Percentiles rank a stretch among this genome's conserved stretches.
Conservation (phyloP, 1,140 invertebrate genomes). For the Lysiphlebus fabarum region DNA sequence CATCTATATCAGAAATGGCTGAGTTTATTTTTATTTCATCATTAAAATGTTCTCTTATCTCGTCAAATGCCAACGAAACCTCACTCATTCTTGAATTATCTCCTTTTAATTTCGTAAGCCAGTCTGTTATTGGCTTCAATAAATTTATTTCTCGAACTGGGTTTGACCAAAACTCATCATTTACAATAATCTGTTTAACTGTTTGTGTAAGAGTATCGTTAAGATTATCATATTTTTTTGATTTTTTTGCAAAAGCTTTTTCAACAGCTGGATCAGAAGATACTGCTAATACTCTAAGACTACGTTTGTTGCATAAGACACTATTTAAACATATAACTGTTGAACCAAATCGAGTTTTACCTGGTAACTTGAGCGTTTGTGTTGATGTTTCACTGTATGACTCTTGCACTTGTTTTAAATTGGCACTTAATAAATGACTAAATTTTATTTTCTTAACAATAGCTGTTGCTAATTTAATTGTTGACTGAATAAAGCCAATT, state of each 20-base stretch:
- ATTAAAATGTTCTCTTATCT: slow-evolving; percentile 17
- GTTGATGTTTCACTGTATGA: slow-evolving; percentile 10
- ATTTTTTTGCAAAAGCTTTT: not conserved
- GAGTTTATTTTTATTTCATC: slow-evolving; percentile 5
- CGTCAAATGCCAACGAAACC: slow-evolving; percentile 22
- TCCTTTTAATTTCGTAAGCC: slow-evolving; percentile 22
- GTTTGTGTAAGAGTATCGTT: not conserved
- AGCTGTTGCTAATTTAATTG: slow-evolving; percentile 6
- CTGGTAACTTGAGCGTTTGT: slow-evolving; percentile 27
- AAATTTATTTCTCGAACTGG: slow-evolving; percentile 17
- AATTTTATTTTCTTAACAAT: slow-evolving; percentile 28
- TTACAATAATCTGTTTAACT: slow-evolving; percentile 21
- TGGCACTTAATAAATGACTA: slow-evolving; percentile 7
- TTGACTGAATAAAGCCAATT: slow-evolving; percentile 5
- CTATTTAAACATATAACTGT: slow-evolving; percentile 20
- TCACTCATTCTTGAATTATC: slow-evolving; percentile 19
- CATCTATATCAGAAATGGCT: slow-evolving; percentile 8
- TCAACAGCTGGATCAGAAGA: slow-evolving; percentile 1
- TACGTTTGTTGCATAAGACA: slow-evolving; percentile 24
- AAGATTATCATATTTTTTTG: not conserved
- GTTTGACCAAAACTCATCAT: slow-evolving; percentile 24
- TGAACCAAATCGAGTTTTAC: slow-evolving; percentile 25
- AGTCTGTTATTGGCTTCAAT: slow-evolving; percentile 22
- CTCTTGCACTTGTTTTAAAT: slow-evolving; percentile 24
- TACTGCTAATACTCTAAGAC: slow-evolving; percentile 24